phyloP scores from a whole-genome alignment of 2,888 invertebrate species.

The Trichopria drosophilae region DNA sequence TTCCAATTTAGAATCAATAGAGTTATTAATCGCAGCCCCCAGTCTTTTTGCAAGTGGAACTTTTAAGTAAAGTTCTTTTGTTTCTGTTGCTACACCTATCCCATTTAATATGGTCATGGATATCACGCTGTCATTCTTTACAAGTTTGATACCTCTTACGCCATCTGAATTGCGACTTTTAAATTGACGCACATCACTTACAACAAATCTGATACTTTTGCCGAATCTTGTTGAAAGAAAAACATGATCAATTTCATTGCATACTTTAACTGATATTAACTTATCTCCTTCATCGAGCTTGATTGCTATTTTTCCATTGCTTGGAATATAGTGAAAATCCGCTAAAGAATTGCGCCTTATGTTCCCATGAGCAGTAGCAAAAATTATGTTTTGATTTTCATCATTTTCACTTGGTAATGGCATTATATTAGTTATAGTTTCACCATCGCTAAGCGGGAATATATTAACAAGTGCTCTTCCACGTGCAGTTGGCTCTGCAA shows the following conservation, averaged over 20 bases:
- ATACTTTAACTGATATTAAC: constrained; percentile 18
- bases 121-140: constrained; percentile 19
- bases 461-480: constrained; percentile 23
- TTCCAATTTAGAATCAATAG: too few relatives aligned
- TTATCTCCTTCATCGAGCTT: constrained; percentile 18
- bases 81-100: not conserved
- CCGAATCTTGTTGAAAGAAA: constrained; percentile 17
- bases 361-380: constrained; percentile 21
- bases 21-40: too few relatives aligned
- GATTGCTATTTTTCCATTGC: constrained; percentile 24
- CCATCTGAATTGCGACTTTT: constrained; percentile 23
- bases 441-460: constrained; percentile 19
- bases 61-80: not conserved
- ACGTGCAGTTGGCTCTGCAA: constrained; percentile 11
- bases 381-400: constrained; percentile 22
- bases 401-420: constrained; percentile 12
- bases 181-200: constrained; percentile 15
- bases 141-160: constrained; percentile 20
- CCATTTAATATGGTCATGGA: constrained; percentile 22
- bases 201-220: constrained; percentile 19
- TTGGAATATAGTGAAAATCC: constrained; percentile 18
- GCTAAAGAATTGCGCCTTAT: constrained; percentile 14
- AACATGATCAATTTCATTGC: constrained; percentile 21
- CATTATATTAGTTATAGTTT: constrained; percentile 22
- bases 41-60: not conserved